phyloP scores from a whole-genome alignment of 2,113 vertebrate genomes.

The Aegotheles bennettii region DNA sequence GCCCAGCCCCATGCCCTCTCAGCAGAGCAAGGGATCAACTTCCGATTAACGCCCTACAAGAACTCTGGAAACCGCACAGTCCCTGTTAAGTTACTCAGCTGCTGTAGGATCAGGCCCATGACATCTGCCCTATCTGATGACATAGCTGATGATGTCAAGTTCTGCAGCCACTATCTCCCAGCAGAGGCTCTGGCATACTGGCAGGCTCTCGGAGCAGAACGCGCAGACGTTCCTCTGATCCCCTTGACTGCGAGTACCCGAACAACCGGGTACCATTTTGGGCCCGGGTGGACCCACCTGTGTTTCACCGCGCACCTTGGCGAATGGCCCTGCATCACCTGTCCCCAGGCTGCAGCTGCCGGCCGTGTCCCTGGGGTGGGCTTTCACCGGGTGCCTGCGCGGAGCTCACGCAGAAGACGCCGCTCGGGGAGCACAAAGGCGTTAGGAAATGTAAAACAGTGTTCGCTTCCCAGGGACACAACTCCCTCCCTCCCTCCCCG shows the following conservation, averaged over 20 bases:
- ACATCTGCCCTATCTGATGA: background rate
- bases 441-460: fast-evolving
- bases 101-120: background rate
- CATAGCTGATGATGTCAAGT: background rate
- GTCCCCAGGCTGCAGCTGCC: too few species aligned
- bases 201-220: background rate
- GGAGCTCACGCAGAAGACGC: too few species aligned
- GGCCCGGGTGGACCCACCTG: background rate
- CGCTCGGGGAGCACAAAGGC: fast-evolving
- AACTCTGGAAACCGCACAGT: background rate
- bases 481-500: too few species aligned
- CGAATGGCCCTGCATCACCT: too few species aligned
- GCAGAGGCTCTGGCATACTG: background rate
- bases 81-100: background rate
- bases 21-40: background rate
- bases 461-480: background rate
- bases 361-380: too few species aligned
- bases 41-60: background rate
- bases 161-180: background rate
- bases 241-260: background rate
- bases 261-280: background rate
- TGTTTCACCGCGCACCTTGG: too few species aligned
- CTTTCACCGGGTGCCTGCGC: too few species aligned
- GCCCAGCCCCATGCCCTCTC: background rate
- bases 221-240: background rate